Conservation (phyloP, 2,113 vertebrate genomes). For the Malaclemys terrapin region DNA sequence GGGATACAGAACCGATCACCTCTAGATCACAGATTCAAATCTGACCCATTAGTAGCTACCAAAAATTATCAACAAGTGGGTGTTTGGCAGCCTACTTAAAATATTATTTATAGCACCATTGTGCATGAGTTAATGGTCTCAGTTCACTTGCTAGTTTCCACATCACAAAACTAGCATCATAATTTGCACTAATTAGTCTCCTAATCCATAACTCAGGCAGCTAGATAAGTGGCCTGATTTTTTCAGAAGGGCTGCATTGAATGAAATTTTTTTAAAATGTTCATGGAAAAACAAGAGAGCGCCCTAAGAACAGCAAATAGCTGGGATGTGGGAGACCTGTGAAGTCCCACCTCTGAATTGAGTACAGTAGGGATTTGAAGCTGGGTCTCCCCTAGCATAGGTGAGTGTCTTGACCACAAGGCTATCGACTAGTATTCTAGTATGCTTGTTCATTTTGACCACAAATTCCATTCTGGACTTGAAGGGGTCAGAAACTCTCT, state of each 20-base stretch:
- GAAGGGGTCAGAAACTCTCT: too few relatives aligned
- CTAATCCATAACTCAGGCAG: background rate
- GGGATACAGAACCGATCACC: background rate
- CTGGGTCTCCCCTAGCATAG: background rate
- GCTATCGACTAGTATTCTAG: background rate
- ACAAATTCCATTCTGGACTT: background rate
- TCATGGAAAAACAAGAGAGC: background rate
- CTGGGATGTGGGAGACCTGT: background rate
- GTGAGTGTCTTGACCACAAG: background rate
- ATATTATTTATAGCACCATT: background rate
- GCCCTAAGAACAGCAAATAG: background rate
- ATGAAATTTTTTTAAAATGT: background rate
- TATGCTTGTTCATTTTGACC: background rate
- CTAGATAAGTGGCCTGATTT: fast-evolving
- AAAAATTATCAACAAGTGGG: background rate
- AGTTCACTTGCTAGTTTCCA: background rate
- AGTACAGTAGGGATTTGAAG: background rate
- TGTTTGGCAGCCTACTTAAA: background rate
- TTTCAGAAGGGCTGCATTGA: background rate
- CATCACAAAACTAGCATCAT: background rate
- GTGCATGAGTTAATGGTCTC: background rate
- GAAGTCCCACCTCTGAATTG: background rate
- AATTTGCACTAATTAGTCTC: background rate
- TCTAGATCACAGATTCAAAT: background rate
- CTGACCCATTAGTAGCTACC: fast-evolving